phyloP scores from a whole-genome alignment of 2,797 vertebrate genomes.

The Platyrinchus mystaceus region DNA sequence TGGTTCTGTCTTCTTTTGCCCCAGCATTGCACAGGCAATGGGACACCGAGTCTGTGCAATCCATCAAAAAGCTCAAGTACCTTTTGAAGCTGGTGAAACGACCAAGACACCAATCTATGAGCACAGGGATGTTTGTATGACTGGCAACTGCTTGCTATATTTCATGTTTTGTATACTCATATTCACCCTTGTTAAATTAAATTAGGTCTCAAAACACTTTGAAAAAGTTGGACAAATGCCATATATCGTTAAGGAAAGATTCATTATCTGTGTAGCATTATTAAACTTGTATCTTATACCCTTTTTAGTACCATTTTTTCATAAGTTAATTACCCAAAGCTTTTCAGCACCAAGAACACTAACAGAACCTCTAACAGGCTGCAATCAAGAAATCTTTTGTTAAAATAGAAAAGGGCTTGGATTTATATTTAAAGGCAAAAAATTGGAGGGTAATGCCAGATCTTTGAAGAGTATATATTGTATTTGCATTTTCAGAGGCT shows the following conservation, averaged over 20 bases:
- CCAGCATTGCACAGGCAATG: not conserved
- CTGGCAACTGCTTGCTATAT: not conserved
- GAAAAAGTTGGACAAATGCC: constrained; percentile 13
- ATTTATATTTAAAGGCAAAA: not conserved
- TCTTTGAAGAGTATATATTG: not conserved
- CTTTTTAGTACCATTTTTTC: not conserved
- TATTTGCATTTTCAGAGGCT: not conserved
- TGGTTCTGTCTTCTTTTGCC: not conserved
- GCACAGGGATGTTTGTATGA: not conserved
- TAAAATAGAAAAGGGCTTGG: not conserved
- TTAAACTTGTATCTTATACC: constrained; percentile 9
- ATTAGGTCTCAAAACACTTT: constrained; percentile 6
- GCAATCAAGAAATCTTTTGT: not conserved
- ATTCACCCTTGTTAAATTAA: not conserved
- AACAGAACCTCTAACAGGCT: not conserved
- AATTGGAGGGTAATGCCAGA: not conserved
- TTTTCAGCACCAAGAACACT: not conserved
- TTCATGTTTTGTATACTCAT: constrained; percentile 4
- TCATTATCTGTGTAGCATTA: constrained; percentile 14
- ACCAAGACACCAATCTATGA: not conserved
- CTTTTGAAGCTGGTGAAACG: not conserved
- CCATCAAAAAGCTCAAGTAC: not conserved
- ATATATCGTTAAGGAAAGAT: not conserved
- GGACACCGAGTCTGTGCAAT: not conserved
- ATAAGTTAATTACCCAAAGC: constrained; percentile 1